Percentiles rank a stretch among this genome's conserved stretches.
These are phyloP conservation scores for Caenorhabditis wallacei DNA, from an alignment of 2,888 invertebrate genomes.

Conservation along the genomic window DNA sequence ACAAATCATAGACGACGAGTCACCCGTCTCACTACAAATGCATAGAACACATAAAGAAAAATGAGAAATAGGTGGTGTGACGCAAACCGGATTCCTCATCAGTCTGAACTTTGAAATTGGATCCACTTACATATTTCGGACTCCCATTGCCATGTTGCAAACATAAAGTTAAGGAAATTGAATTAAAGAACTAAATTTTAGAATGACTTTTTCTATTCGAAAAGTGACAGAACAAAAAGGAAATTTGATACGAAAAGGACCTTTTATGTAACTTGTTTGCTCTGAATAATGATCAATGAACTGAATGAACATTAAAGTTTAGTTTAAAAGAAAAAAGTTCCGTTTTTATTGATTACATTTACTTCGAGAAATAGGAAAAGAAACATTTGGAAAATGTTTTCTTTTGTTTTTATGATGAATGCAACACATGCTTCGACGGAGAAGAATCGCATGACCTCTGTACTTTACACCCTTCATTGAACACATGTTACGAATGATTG, in stretches of 20 bases:
- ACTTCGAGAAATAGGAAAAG: too few species aligned
- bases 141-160: constrained; percentile 15
- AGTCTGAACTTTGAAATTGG: constrained; percentile 3
- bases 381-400: background rate
- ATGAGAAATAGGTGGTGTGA: background rate
- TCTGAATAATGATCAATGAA: constrained; percentile 16
- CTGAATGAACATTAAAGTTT: background rate
- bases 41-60: constrained; percentile 15
- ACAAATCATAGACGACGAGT: constrained; percentile 22
- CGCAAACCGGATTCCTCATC: constrained; percentile 30
- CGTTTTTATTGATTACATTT: too few species aligned
- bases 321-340: too few species aligned
- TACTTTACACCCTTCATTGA: background rate
- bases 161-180: constrained; percentile 3
- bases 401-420: background rate
- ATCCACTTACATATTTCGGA: constrained; percentile 23
- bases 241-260: constrained; percentile 1
- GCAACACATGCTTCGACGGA: background rate
- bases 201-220: background rate
- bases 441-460: background rate
- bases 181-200: background rate
- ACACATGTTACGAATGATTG: background rate
- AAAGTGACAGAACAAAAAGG: background rate
- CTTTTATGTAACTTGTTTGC: constrained; percentile 22
- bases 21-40: background rate